Percentiles rank a stretch among this genome's conserved stretches.
Conservation (phyloP, 2,888 invertebrate genomes). For the Enchytraeus crypticus region DNA sequence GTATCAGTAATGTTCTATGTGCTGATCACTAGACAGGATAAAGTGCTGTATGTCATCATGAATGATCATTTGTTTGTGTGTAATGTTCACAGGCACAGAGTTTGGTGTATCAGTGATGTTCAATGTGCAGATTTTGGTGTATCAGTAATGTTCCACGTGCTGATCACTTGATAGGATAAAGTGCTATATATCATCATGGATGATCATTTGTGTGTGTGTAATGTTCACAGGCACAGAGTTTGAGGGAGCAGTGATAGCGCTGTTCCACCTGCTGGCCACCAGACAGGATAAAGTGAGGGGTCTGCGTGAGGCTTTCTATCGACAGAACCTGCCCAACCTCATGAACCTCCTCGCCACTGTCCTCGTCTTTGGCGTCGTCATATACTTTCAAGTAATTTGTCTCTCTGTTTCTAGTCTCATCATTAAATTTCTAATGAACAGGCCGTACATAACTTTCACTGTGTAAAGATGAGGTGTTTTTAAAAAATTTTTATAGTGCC, state of each 20-base stretch:
- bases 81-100: too few species aligned
- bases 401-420: too few species aligned
- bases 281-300: constrained; percentile 97
- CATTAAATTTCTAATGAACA: too few species aligned
- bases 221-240: constrained; percentile 78
- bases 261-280: constrained; percentile 96
- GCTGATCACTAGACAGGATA: too few species aligned
- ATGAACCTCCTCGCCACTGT: constrained; percentile 98
- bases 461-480: too few species aligned
- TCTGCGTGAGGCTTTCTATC: constrained; percentile 94
- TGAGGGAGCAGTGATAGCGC: constrained; percentile 96
- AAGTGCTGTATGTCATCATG: too few species aligned
- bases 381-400: constrained; percentile 98
- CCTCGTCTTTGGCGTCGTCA: constrained; percentile 95
- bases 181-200: too few species aligned
- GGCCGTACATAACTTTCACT: too few species aligned
- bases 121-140: too few species aligned
- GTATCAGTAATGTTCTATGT: too few species aligned
- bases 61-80: too few species aligned
- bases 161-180: constrained; percentile 98
- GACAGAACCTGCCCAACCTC: constrained; percentile 95
- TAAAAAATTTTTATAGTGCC: too few species aligned
- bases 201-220: neutral
- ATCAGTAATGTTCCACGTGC: constrained; percentile 92
- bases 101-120: constrained; percentile 98